Percentiles rank a stretch among this genome's conserved stretches.
phyloP scores from a whole-genome alignment of 2,113 vertebrate genomes.

The Dascyllus trimaculatus region DNA sequence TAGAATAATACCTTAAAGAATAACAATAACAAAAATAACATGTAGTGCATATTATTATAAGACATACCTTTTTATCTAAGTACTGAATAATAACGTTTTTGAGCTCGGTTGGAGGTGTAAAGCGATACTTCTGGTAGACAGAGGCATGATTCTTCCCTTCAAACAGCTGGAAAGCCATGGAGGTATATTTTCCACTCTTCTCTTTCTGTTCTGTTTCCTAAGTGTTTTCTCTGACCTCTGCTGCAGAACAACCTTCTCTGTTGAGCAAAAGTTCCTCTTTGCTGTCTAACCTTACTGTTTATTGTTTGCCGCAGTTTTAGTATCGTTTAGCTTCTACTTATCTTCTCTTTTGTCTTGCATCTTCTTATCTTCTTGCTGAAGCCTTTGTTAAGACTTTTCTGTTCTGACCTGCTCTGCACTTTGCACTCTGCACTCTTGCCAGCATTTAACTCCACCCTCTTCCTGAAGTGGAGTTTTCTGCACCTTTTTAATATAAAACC shows the following conservation, averaged over 20 bases:
- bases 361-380: background rate
- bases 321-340: background rate
- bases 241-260: background rate
- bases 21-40: background rate
- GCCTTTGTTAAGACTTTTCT: background rate
- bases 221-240: background rate
- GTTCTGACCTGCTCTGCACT: background rate
- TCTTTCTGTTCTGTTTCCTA: background rate
- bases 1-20: background rate
- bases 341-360: background rate
- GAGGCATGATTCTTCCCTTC: constrained; percentile 84
- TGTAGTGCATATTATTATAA: background rate
- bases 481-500: background rate
- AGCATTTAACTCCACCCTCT: background rate
- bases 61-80: constrained; percentile 83
- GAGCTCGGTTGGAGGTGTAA: constrained; percentile 77
- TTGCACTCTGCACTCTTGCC: background rate
- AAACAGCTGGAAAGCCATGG: constrained; percentile 85
- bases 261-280: background rate
- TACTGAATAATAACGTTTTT: constrained; percentile 82
- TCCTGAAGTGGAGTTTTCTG: background rate
- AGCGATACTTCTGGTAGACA: constrained; percentile 86
- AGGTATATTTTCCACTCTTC: background rate
- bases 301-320: background rate
- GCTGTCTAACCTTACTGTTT: background rate